Conservation (phyloP, 2,113 vertebrate species). For the Antennarius striatus region DNA sequence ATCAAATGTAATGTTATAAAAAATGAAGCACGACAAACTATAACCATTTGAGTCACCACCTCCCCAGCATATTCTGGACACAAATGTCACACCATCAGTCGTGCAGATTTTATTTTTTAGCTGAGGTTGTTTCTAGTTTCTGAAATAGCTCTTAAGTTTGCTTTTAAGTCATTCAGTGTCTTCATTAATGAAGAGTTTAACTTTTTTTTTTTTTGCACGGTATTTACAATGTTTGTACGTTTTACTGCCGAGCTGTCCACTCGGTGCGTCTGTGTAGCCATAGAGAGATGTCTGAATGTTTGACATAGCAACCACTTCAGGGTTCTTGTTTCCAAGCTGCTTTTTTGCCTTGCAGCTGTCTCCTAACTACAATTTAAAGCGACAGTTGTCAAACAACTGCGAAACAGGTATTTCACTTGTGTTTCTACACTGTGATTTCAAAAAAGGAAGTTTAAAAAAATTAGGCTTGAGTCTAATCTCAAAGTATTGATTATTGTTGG, state of each 20-base stretch:
- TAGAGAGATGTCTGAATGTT: constrained; percentile 41
- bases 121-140: not conserved
- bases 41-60: too few species aligned
- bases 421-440: constrained; percentile 6
- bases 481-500: constrained; percentile 4
- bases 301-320: constrained; percentile 58
- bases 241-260: not conserved
- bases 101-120: too few species aligned
- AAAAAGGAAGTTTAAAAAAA: constrained; percentile 6
- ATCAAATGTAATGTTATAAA: too few species aligned
- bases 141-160: not conserved
- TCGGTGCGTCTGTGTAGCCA: constrained; percentile 20
- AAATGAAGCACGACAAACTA: too few species aligned
- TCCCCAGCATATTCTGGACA: too few species aligned
- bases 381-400: constrained; percentile 5
- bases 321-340: constrained; percentile 50
- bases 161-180: not conserved
- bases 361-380: constrained; percentile 38
- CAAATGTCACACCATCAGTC: too few species aligned
- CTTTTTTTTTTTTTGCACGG: not conserved
- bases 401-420: constrained; percentile 9
- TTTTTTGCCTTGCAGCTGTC: constrained; percentile 59
- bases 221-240: too few species aligned
- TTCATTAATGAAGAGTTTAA: not conserved
- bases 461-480: constrained; percentile 1